Evolutionary conservation across 2,113 vertebrate species (phyloP), one percentile per base, ranked within the genome.

Genomic region (Nasalis larvatus): DNA sequence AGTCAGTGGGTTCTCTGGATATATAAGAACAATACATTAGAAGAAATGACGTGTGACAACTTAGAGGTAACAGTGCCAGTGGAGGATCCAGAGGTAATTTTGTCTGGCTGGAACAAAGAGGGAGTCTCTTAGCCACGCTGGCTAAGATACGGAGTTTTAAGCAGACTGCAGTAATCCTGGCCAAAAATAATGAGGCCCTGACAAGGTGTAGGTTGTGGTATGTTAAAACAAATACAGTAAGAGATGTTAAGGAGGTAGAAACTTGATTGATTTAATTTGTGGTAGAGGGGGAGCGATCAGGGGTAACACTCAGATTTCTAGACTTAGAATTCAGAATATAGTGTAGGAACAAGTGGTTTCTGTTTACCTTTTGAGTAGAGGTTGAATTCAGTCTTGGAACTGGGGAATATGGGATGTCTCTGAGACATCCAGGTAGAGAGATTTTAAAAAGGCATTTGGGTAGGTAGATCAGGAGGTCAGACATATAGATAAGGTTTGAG

Each of bases 141-240:
- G 63, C 30, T 88, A 84, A 91, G 21, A 89, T 69, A 86, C 78
- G 30, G 82, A 82, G 25, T 92, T 94, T 90, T 49, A 89, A 89
- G 27, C 74, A 30, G 42, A 40, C 52, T 69, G 2, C 30, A 52
- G 30, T 81, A 73, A 74, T 82, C 35, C 20, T 92, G 68, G 37
- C 86, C n/a, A 42, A 83, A 96, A 60, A 86, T 74, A 89, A 63
- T 77, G 56, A 96, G 58, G 32, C 74, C 81, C 37, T 93, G 21
- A 91, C 81, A 87, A 37, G 40, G 16, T 88, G 45, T 83, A 88
- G 45, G 54, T 88, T 6, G 11, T 82, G 11, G 42, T 9, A 56
- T 97, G 20, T 81, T 94, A 81, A 84, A 84, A 76, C 37, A 89
- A 83, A 81, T 47, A 73, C 7, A 73, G 35, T 66, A 85, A 88